These are phyloP conservation scores for Marmota monax DNA, from an alignment of 2,113 vertebrate genomes.

Conservation along the genomic window DNA sequence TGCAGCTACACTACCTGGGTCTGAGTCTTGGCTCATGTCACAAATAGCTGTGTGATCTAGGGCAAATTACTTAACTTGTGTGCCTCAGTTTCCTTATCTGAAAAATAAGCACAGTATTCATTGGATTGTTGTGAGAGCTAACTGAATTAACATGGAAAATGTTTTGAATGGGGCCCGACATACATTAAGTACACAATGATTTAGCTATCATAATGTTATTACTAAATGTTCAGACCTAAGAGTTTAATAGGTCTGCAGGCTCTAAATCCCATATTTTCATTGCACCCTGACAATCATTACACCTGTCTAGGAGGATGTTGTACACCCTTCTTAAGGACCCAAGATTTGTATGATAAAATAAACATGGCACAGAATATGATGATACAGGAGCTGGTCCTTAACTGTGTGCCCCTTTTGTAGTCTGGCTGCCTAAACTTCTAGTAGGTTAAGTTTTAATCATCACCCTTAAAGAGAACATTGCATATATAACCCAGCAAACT, in stretches of 20 bases:
- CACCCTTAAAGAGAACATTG: neutral
- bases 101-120: neutral
- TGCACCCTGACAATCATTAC: neutral
- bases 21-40: neutral
- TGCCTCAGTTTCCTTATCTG: neutral
- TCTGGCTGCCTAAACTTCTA: neutral
- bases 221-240: neutral
- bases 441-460: neutral
- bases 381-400: neutral
- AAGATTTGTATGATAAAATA: neutral
- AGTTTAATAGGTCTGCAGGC: slow-evolving; percentile 10
- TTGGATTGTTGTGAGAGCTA: neutral
- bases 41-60: neutral
- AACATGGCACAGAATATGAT: neutral
- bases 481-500: neutral
- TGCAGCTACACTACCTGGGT: neutral
- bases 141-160: neutral
- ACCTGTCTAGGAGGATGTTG: neutral
- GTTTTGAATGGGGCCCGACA: neutral
- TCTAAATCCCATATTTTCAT: neutral
- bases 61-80: neutral
- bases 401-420: neutral
- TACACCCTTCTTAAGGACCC: neutral
- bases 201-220: neutral
- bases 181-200: neutral